Conservation (phyloP, 2,113 vertebrate species). For the Pao palembangensis region DNA sequence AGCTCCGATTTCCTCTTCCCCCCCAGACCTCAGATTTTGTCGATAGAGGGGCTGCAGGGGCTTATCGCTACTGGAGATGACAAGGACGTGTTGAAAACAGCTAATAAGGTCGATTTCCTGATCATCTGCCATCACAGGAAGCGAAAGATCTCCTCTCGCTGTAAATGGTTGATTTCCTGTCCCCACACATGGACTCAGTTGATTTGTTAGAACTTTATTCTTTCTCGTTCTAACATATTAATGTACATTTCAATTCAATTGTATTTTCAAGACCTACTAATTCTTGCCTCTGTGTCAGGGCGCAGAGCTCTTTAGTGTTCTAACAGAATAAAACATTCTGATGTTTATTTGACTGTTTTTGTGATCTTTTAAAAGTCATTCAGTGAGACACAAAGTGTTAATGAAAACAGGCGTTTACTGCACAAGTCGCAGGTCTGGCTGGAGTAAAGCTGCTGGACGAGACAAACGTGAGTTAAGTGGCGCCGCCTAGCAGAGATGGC, state of each 20-base stretch:
- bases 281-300: conserved; percentile 12
- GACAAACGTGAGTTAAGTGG: no score
- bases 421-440: not conserved
- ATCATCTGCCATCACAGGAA: conserved; percentile 6
- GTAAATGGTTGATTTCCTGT: conserved; percentile 11
- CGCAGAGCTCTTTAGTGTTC: conserved; percentile 13
- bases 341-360: conserved; percentile 22
- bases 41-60: conserved; percentile 4
- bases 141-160: not conserved
- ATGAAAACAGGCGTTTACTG: conserved; percentile 48
- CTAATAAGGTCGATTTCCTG: conserved; percentile 4
- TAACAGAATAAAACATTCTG: conserved; percentile 58
- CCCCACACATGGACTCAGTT: not conserved
- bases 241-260: conserved; percentile 50
- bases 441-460: no score
- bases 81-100: not conserved
- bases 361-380: not conserved
- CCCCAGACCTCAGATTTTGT: not conserved
- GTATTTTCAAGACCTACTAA: conserved; percentile 63
- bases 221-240: conserved; percentile 26
- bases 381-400: conserved; percentile 22
- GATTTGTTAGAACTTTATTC: conserved; percentile 1
- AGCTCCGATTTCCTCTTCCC: conserved; percentile 11
- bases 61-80: not conserved
- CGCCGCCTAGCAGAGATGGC: no score